phyloP scores from a whole-genome alignment of 2,797 vertebrate genomes.

The Melanitta fusca region DNA sequence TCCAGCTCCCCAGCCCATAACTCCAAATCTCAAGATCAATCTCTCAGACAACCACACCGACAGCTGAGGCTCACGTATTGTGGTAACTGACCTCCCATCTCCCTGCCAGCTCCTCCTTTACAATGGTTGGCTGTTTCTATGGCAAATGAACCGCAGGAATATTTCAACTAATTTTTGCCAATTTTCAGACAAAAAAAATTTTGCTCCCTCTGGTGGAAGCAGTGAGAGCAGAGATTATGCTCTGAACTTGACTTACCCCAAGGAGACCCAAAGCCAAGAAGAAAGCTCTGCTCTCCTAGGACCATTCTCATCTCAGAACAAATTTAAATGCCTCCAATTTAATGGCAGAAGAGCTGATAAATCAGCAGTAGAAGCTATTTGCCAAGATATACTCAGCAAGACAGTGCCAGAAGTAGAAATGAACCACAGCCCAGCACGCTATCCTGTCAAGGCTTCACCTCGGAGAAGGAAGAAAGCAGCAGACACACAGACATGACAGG shows the following conservation, averaged over 20 bases:
- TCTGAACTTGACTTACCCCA: not conserved
- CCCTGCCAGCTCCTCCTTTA: not conserved
- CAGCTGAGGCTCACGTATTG: not conserved
- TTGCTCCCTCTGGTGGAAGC: slow-evolving; percentile 53
- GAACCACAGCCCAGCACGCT: not conserved
- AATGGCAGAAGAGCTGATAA: not conserved
- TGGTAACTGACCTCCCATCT: not conserved
- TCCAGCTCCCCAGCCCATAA: not conserved
- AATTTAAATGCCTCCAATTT: not conserved
- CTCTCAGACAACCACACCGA: not conserved
- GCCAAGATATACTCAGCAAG: not conserved
- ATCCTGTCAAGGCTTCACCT: not conserved
- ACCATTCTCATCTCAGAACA: not conserved
- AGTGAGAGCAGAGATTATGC: not conserved
- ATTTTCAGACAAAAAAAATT: not conserved
- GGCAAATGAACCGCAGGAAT: not conserved
- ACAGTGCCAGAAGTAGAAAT: not conserved
- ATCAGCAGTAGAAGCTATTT: not conserved
- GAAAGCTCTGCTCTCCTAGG: not conserved
- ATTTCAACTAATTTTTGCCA: not conserved
- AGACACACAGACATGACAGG: not conserved
- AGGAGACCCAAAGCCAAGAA: not conserved
- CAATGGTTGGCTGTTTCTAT: not conserved
- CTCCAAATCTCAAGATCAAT: not conserved
- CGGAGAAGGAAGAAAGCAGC: not conserved